Evolutionary conservation across 2,797 vertebrate genomes (phyloP), one percentile per base, ranked within the genome.

Genomic region (Danio choprae): DNA sequence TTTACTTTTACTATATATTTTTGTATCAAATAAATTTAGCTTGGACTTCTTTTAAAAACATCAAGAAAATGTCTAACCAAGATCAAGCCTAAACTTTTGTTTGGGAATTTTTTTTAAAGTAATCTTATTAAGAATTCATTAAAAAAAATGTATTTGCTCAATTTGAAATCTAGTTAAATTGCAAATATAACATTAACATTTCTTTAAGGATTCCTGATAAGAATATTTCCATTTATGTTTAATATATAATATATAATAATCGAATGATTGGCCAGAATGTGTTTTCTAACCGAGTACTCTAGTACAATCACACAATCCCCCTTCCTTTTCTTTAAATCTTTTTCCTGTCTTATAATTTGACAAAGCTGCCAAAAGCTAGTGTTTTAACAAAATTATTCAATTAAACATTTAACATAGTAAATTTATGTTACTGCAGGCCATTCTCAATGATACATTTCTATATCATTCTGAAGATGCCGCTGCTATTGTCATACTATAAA

Each of bases 401-500:
- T 68, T 50, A 29, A 68, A 68, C 7, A 46, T 46, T 11, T 4
- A 22, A 13, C 11, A 1, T 6, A 10, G 22, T 16, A 29, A 9
- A 16, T 15, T 60, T 16, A 36, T 60, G 29, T 36, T 12, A 38
- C 6, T 60, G 29, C 29, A 38, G 6, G 0, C 5, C 58, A 2
- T 29, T 62, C 15, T 38, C 1, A 18, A 55, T 48, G 7, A 55
- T 11, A 29, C 16, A 59, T 29, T 18, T 59, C 40, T 10, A 13
- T 64, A 55, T 18, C 58, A 53, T 71, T 81, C 50, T n/a, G 41
- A 16, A 65, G 43, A 69, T 51, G 16, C 11, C 53, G 36, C 18
- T 48, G 41, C 22, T 69, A 36, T 38, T 48, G 12, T 50, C 9
- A 68, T 44, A 53, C 15, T 81, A 20, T 72, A 9, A 65, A 79